These are phyloP conservation scores for Leucoptera coffeella DNA, from an alignment of 2,888 invertebrate genomes.

Conservation along the genomic window DNA sequence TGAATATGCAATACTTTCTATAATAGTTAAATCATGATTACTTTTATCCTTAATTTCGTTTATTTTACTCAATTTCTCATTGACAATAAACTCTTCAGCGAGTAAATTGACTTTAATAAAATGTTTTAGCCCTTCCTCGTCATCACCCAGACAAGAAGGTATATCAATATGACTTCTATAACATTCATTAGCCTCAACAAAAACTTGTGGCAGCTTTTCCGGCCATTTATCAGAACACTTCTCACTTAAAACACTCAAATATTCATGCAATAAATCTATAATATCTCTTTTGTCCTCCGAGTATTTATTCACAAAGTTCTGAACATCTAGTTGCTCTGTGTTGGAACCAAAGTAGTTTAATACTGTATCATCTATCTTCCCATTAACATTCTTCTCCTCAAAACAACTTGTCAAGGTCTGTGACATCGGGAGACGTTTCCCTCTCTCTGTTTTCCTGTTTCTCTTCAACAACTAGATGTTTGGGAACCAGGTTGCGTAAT, in stretches of 20 bases:
- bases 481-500: conserved; percentile 60
- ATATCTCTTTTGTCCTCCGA: conserved; percentile 51
- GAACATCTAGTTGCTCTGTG: conserved; percentile 58
- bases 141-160: conserved; percentile 26
- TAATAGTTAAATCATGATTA: conserved; percentile 19
- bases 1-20: conserved; percentile 29
- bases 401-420: conserved; percentile 58
- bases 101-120: conserved; percentile 28
- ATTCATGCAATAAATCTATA: conserved; percentile 56
- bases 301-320: conserved; percentile 55
- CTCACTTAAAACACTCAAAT: conserved; percentile 47
- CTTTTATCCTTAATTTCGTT: conserved; percentile 13
- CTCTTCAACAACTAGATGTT: conserved; percentile 42
- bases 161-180: conserved; percentile 38
- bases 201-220: conserved; percentile 47
- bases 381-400: conserved; percentile 32
- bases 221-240: conserved; percentile 66
- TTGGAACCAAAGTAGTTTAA: conserved; percentile 61
- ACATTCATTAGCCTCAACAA: conserved; percentile 55
- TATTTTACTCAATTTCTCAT: conserved; percentile 20
- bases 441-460: conserved; percentile 32
- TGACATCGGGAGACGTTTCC: conserved; percentile 57
- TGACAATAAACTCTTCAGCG: conserved; percentile 31
- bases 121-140: conserved; percentile 22
- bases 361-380: conserved; percentile 5